These are phyloP conservation scores for Hemibagrus guttatus DNA, from an alignment of 2,797 vertebrate genomes.

Conservation along the genomic window DNA sequence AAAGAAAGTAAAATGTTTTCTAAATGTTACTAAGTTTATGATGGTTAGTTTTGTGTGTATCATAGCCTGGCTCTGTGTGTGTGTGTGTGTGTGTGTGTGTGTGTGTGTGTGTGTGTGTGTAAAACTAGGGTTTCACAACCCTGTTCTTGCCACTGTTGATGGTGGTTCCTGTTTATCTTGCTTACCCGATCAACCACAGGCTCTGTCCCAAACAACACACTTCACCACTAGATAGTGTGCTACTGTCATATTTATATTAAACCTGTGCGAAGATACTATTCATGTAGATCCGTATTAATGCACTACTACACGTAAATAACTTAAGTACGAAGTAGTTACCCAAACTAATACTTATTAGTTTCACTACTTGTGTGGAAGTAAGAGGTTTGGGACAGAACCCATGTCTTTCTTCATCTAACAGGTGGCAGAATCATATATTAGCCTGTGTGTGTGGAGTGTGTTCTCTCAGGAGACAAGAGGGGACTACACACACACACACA, in stretches of 20 bases:
- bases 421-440: not conserved
- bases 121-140: not conserved
- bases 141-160: not conserved
- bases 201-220: not conserved
- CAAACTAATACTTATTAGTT: not conserved
- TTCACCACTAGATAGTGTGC: not conserved
- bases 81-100: not conserved
- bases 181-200: not conserved
- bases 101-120: not conserved
- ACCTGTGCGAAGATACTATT: not conserved
- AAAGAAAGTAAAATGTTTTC: not conserved
- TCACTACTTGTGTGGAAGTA: too few relatives aligned
- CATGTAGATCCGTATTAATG: too few relatives aligned
- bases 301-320: not conserved
- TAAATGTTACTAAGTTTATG: not conserved
- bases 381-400: not conserved
- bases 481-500: not conserved
- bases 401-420: not conserved
- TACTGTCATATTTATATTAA: not conserved
- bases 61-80: not conserved
- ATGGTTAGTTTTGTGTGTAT: not conserved
- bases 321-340: too few relatives aligned
- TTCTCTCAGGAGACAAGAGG: not conserved
- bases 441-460: too few relatives aligned
- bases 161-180: constrained; percentile 19